A percentile compares a stretch with the other conserved stretches of the same genome.
Conservation (phyloP, 2,797 vertebrate species). For the Glyptemys insculpta region DNA sequence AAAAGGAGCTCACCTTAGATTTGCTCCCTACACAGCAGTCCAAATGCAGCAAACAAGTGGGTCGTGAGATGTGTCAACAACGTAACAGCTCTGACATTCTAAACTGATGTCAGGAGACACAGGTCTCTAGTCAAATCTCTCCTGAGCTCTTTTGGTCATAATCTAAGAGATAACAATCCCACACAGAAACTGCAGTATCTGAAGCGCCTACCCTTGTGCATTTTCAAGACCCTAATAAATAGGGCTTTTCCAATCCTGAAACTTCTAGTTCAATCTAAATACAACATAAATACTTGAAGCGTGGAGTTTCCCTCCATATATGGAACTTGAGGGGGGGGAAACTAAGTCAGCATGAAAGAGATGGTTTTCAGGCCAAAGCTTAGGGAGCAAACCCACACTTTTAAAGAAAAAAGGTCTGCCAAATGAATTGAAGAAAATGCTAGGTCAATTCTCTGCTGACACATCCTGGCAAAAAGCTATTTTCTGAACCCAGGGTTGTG, state of each 20-base stretch:
- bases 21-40: neutral
- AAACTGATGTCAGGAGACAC: neutral
- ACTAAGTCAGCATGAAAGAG: neutral
- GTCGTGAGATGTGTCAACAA: neutral
- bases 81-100: neutral
- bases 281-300: neutral
- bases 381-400: neutral
- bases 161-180: neutral
- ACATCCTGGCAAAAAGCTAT: neutral
- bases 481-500: neutral
- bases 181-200: neutral
- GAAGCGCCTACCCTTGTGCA: accelerated
- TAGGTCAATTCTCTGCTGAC: neutral
- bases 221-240: neutral
- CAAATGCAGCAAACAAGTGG: neutral
- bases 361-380: neutral
- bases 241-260: neutral
- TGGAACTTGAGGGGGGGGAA: neutral
- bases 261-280: neutral
- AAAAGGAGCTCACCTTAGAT: neutral
- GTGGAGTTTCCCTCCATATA: neutral
- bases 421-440: neutral
- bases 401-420: neutral
- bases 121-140: neutral
- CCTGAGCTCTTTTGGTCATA: accelerated